Percentiles rank a stretch among this genome's conserved stretches.
Conservation (phyloP, 2,888 invertebrate species). For the Hydrotaea cyrtoneurina region DNA sequence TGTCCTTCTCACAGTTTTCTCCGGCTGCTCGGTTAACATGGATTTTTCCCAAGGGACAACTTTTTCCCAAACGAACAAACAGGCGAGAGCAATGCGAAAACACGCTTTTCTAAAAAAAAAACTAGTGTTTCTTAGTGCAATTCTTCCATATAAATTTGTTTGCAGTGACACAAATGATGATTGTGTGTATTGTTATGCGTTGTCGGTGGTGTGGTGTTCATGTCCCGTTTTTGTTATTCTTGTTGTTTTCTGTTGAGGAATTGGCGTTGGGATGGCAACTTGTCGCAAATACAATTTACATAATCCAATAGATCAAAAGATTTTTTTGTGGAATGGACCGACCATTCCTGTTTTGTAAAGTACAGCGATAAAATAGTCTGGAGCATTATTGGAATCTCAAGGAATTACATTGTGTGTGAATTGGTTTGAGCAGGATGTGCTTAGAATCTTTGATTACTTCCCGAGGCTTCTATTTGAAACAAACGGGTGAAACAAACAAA, state of each 20-base stretch:
- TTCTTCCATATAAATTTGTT: conserved; percentile 55
- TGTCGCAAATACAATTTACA: conserved; percentile 55
- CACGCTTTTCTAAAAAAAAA: conserved; percentile 16
- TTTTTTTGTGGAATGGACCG: conserved; percentile 44
- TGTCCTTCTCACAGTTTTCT: not conserved
- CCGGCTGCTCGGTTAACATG: conserved; percentile 23
- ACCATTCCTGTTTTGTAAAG: conserved; percentile 43
- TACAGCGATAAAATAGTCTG: conserved; percentile 52
- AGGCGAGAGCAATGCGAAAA: not conserved
- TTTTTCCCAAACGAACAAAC: conserved; percentile 40
- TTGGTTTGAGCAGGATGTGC: not conserved
- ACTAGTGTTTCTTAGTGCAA: conserved; percentile 37
- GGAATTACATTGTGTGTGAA: not conserved
- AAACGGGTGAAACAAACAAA: too few relatives aligned
- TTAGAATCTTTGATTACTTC: too few relatives aligned
- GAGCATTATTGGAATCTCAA: not conserved
- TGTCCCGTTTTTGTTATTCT: too few relatives aligned
- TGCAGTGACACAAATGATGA: conserved; percentile 59
- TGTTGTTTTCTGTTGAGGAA: too few relatives aligned
- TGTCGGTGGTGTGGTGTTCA: not conserved
- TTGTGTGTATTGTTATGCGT: conserved; percentile 47
- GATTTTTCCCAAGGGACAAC: conserved; percentile 34
- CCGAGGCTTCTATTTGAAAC: too few relatives aligned
- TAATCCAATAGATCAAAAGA: conserved; percentile 64
- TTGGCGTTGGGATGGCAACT: not conserved